Evolutionary conservation across 2,113 vertebrate species (phyloP).

Genomic region (Crocuta crocuta): DNA sequence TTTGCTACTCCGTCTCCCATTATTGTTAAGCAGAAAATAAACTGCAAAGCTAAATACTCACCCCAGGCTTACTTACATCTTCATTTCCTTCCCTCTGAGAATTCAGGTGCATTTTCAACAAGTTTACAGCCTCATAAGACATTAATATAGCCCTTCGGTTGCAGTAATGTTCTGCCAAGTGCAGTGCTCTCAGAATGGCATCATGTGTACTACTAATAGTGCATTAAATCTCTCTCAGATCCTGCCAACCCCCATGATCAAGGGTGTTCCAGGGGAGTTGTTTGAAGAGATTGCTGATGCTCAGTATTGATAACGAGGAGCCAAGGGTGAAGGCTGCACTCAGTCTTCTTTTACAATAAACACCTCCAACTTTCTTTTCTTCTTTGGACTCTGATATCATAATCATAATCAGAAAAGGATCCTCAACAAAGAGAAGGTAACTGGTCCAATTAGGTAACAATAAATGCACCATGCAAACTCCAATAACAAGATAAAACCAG

Average conservation of each 20-base stretch:
- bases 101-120: slow-evolving; percentile 65
- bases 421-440: neutral
- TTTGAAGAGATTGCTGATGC: slow-evolving; percentile 34
- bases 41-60: slow-evolving; percentile 61
- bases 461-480: neutral
- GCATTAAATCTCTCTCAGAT: slow-evolving; percentile 44
- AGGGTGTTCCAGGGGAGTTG: neutral
- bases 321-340: neutral
- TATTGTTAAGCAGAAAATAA: slow-evolving; percentile 75
- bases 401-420: neutral
- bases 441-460: neutral
- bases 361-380: neutral
- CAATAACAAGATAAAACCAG: neutral
- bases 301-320: slow-evolving; percentile 3
- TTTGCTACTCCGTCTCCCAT: slow-evolving; percentile 7
- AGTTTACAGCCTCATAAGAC: slow-evolving; percentile 64
- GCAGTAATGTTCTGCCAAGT: slow-evolving; percentile 10
- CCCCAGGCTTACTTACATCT: slow-evolving; percentile 56
- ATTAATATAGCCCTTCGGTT: slow-evolving; percentile 39
- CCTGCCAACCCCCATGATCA: neutral
- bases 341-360: slow-evolving; percentile 2
- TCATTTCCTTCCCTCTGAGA: slow-evolving; percentile 65
- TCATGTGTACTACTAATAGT: neutral
- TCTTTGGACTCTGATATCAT: neutral
- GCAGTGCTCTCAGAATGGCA: neutral